Evolutionary conservation across 2,888 invertebrate species (phyloP).

Genomic region (Drosophila birchii): DNA sequence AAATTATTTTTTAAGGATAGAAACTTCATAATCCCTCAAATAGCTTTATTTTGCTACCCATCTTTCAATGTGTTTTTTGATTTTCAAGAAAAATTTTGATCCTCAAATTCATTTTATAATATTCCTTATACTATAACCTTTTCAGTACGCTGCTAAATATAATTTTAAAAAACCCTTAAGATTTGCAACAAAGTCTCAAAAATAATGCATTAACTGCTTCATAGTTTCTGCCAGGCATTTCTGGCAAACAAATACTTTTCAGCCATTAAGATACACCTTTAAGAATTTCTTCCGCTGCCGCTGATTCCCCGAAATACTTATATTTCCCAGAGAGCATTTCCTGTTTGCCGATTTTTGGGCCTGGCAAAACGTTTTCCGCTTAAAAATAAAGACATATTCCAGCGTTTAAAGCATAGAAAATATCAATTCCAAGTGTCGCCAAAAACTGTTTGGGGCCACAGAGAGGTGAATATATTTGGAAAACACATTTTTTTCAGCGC

Average conservation of each 20-base stretch:
- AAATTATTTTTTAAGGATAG: neutral
- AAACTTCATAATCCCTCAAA: neutral
- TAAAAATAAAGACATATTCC: slow-evolving; percentile 77
- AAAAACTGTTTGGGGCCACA: slow-evolving; percentile 25
- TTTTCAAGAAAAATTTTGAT: neutral
- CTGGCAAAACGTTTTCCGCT: slow-evolving; percentile 52
- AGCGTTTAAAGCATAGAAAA: slow-evolving; percentile 28
- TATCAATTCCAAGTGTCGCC: slow-evolving; percentile 42
- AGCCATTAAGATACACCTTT: slow-evolving; percentile 14
- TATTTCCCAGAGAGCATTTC: slow-evolving; percentile 25
- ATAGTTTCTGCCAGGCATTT: neutral
- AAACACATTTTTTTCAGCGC: slow-evolving; percentile 26
- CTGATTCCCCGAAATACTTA: slow-evolving; percentile 30
- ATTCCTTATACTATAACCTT: neutral
- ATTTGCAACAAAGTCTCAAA: neutral
- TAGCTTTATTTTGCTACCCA: neutral
- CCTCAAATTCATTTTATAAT: neutral
- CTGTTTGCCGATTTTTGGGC: slow-evolving; percentile 34
- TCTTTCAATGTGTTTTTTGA: neutral
- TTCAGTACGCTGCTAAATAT: neutral
- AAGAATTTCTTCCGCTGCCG: slow-evolving; percentile 2
- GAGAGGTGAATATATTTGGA: slow-evolving; percentile 37
- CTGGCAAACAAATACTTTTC: neutral
- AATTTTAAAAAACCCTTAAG: neutral
- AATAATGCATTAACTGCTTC: neutral